Evolutionary conservation across 2,797 vertebrate genomes (phyloP), one percentile per base, ranked within the genome.

Genomic region (Zalophus californianus): DNA sequence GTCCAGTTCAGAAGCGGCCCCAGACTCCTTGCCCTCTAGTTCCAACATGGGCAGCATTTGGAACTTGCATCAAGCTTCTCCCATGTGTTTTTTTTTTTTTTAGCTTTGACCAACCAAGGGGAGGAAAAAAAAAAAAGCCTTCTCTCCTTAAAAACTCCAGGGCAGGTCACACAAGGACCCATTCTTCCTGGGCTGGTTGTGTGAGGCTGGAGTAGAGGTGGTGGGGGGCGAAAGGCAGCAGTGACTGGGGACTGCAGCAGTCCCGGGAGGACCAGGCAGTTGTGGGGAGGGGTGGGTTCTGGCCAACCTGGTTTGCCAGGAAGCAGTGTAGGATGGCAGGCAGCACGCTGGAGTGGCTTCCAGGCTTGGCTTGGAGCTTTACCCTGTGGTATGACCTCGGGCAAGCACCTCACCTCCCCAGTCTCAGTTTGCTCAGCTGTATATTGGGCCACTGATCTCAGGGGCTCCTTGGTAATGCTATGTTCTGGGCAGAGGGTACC

Each of bases 21-120:
- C 29, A 12, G 79, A 56, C 58, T 41, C 52, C 72, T 89, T 23
- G 20, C 35, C 16, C 66, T 20, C 7, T 0, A 0, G 16, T 94
- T 98, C 96, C 94, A 94, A 90, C 87, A 96, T 72, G 60, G 89
- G 66, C 27, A 8, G 86, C 0, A 70, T 97, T 98, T 98, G 94
- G 95, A 91, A 62, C 82, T 91, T 83, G 90, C 50, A 68, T 58
- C 68, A 56, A 95, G 92, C 91, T 91, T 50, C 87, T 96, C 38
- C 96, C 97, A 23, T 96, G 94, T 97, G 83, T 97, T 96, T 90
- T 95, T 91, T 96, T 95, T 29, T 64, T 29, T 62, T 64, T 15
- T 32, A 35, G 90, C 98, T 98, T 98, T 98, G 97, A 97, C 97
- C 94, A 92, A 96, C 96, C n/a, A 68, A 66, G 75, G 41, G 2